Conservation (phyloP, 2,888 invertebrate genomes). For the Euplagia quadripunctaria region DNA sequence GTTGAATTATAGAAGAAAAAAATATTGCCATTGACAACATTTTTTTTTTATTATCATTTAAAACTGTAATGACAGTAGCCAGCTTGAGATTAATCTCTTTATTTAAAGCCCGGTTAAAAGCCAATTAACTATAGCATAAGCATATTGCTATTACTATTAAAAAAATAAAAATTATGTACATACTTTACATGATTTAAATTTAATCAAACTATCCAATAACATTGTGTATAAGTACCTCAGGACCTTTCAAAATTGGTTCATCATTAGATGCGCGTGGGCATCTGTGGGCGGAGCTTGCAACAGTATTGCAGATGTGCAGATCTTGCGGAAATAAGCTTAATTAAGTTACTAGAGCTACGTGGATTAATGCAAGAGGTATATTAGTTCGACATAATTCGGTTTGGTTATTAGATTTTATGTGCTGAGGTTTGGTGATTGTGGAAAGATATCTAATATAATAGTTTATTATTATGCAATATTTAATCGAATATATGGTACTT, state of each 20-base stretch:
- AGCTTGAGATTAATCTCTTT: too few relatives aligned
- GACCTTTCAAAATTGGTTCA: conserved; percentile 51
- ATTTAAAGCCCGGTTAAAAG: background rate
- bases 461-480: background rate
- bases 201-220: background rate
- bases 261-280: conserved; percentile 62
- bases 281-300: conserved; percentile 59
- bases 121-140: background rate
- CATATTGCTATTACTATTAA: background rate
- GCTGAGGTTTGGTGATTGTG: background rate
- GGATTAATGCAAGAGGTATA: background rate
- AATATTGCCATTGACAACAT: background rate
- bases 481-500: too few relatives aligned
- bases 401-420: background rate
- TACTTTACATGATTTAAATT: background rate
- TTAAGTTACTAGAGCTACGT: conserved; percentile 29
- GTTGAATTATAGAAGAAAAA: too few relatives aligned
- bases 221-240: conserved; percentile 11
- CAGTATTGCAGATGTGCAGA: conserved; percentile 50
- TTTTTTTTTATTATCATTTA: background rate
- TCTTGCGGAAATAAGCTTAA: conserved; percentile 53
- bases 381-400: background rate
- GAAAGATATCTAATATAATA: background rate
- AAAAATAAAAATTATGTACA: background rate
- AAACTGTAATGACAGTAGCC: background rate